Percentiles rank a stretch among this genome's conserved stretches.
phyloP scores from a whole-genome alignment of 1,140 invertebrate genomes.

The Apis laboriosa region DNA sequence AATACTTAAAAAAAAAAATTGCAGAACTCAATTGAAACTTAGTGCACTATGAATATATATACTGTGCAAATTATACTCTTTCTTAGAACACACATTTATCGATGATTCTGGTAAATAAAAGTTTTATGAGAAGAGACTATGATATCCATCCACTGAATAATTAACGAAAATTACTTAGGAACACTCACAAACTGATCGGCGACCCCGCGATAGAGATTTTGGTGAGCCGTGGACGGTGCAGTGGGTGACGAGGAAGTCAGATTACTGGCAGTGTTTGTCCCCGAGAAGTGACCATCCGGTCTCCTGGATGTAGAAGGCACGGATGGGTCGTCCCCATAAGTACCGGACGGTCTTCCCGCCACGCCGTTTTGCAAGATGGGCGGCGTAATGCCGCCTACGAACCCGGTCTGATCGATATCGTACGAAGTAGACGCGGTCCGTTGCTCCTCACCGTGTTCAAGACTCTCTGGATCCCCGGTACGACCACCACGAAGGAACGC shows the following conservation, averaged over 20 bases:
- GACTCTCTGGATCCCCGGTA: slow-evolving; percentile 16
- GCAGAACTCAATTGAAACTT: no score
- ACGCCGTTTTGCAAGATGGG: slow-evolving; percentile 58
- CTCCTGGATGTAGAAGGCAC: slow-evolving; percentile 72
- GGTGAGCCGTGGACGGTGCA: slow-evolving; percentile 46
- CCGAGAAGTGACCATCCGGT: slow-evolving; percentile 51
- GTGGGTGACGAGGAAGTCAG: slow-evolving; percentile 42
- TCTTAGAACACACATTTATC: background rate
- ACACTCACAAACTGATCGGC: slow-evolving; percentile 73
- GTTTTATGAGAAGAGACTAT: background rate
- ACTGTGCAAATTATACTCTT: background rate
- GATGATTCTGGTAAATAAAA: background rate
- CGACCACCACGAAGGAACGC: slow-evolving; percentile 36
- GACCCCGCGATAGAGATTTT: slow-evolving; percentile 63
- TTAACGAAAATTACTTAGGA: background rate
- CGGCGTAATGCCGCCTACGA: slow-evolving; percentile 40
- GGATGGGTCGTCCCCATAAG: slow-evolving; percentile 63
- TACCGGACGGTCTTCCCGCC: slow-evolving; percentile 54
- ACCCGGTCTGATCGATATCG: slow-evolving; percentile 37
- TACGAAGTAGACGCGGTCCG: slow-evolving; percentile 22
- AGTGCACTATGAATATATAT: background rate
- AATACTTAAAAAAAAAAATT: background rate
- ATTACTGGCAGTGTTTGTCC: slow-evolving; percentile 40
- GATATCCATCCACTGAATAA: background rate
- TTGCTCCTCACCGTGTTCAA: slow-evolving; percentile 40